Evolutionary conservation across 2,113 vertebrate genomes (phyloP).

Genomic region (Glaucidium brasilianum): DNA sequence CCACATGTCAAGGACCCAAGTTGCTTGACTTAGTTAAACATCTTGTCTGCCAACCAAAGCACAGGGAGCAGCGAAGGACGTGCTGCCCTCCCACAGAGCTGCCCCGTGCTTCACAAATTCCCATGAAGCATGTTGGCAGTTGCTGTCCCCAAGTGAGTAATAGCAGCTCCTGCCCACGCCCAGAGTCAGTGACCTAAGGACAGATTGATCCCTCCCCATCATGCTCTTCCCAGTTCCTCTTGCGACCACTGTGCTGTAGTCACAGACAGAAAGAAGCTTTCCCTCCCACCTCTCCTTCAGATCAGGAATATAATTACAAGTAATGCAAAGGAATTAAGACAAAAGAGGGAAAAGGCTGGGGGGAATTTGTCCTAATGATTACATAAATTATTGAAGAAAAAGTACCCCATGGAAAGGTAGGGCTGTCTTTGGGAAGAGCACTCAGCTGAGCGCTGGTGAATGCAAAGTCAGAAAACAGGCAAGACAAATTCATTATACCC

Average conservation of each 20-base stretch:
- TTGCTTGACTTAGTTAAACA: fast-evolving
- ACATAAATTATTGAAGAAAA: not conserved
- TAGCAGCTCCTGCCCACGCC: not conserved
- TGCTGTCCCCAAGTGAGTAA: not conserved
- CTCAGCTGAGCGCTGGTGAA: not conserved
- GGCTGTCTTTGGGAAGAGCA: not conserved
- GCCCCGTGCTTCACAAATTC: not conserved
- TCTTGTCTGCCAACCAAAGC: not conserved
- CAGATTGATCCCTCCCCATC: not conserved
- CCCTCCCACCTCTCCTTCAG: not conserved
- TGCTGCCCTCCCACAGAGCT: not conserved
- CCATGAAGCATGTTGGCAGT: not conserved
- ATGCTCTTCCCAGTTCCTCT: not conserved
- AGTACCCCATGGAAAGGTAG: not conserved
- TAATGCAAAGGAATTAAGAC: not conserved
- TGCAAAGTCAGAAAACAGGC: not conserved
- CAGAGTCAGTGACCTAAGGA: not conserved
- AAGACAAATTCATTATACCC: not conserved
- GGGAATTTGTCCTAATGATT: not conserved
- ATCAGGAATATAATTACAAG: not conserved
- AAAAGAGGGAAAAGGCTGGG: not conserved
- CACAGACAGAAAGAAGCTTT: not conserved
- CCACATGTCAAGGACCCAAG: not conserved
- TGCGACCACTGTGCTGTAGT: not conserved
- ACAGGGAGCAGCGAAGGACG: not conserved